Base-by-base conservation (phyloP, 1,140 invertebrate species). In the Caenorhabditis remanei region DNA sequence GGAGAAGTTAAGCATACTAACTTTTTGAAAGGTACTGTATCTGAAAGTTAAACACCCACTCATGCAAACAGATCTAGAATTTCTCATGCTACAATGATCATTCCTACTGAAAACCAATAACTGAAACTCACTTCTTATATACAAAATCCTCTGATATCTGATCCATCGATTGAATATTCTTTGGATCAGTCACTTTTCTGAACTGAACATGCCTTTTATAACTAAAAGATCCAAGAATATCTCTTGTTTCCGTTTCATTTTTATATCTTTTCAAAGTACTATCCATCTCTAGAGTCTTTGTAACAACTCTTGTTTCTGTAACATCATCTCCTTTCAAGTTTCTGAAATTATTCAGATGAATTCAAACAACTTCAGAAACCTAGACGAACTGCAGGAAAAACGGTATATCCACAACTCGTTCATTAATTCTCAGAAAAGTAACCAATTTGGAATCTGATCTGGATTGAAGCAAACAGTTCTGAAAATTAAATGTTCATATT, bases 141-240 rank as follows among this genome's bases (percentile, higher is more conserved):
- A 79, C 46, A 53, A 79, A 79, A 50, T 79, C 71, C 19, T 79
- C 71, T n/a, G 71, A 79, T 19, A 50, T 50, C n/a, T 79, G 71
- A 50, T 79, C 43, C 7, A 53, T 9, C 4, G 4, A 53, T 19
- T 50, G 40, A 24, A 79, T 79, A 53, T 14, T 50, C 24, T 24
- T 50, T 21, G 71, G 71, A 50, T 79, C 71, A 24, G 53, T 79
- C 8, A 79, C 43, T 50, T 79, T 79, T 11, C 71, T n/a, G 3
- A 79, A 53, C 41, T 79, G 71, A 32, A 41, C 71, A 32, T 79
- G 43, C 24, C 53, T 79, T n/a, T 41, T 50, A 53, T 50, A 79
- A 9, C 11, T 79, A 14, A 9, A 79, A 21, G 13, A 5, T n/a
- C 32, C 5, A 14, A 79, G n/a, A 53, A 5, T 8, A 8, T 8